A percentile compares a stretch with the other conserved stretches of the same genome.
Evolutionary conservation across 2,888 invertebrate genomes (phyloP).

Genomic region (Parascotia fuliginaria): DNA sequence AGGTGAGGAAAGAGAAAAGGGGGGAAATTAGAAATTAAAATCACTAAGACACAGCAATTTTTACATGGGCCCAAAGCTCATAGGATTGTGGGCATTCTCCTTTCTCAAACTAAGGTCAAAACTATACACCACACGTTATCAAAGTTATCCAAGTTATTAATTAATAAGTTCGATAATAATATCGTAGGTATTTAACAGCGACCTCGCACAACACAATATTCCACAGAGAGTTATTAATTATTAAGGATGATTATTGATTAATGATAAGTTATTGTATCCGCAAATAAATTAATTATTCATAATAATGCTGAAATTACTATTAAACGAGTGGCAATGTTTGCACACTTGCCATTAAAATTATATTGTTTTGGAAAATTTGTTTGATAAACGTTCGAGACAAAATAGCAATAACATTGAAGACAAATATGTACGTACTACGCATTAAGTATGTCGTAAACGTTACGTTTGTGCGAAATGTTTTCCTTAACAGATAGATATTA

Average conservation of each 20-base stretch:
- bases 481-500: background rate
- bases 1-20: too few species aligned
- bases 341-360: conserved; percentile 30
- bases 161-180: conserved; percentile 25
- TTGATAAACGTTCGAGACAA: background rate
- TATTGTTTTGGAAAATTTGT: conserved; percentile 21
- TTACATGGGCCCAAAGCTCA: too few species aligned
- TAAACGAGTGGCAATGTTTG: conserved; percentile 24
- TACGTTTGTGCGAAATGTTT: background rate
- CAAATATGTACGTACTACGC: too few species aligned
- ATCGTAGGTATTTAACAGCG: conserved; percentile 10
- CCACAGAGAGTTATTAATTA: conserved; percentile 27
- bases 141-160: conserved; percentile 15
- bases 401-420: too few species aligned
- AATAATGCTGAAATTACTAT: conserved; percentile 28
- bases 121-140: background rate
- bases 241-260: too few species aligned
- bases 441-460: background rate
- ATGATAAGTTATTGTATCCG: conserved; percentile 34
- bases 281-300: conserved; percentile 33
- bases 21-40: too few species aligned
- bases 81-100: too few species aligned
- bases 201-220: conserved; percentile 2
- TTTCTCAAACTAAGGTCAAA: background rate
- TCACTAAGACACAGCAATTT: too few species aligned